phyloP scores from a whole-genome alignment of 64 coral and sea anemone species.

The Pachyseris speciosa region DNA sequence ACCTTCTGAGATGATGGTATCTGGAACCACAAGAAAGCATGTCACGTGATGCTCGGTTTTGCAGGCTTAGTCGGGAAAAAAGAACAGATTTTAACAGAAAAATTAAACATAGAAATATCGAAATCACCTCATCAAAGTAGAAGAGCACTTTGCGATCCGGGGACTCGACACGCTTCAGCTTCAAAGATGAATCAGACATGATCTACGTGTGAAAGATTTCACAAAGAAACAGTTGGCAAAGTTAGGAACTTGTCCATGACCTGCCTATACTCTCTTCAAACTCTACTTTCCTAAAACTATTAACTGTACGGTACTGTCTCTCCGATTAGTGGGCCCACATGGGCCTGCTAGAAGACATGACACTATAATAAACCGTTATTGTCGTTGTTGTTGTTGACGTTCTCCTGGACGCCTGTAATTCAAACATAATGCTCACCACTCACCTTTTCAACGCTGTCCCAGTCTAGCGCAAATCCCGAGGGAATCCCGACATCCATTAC shows the following conservation, averaged over 20 bases:
- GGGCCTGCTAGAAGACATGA: too few relatives aligned
- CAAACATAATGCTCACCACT: not conserved
- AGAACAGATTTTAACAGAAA: too few relatives aligned
- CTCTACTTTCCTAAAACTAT: too few relatives aligned
- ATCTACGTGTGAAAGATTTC: constrained; percentile 33
- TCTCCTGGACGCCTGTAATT: too few relatives aligned
- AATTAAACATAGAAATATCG: not conserved
- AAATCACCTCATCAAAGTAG: constrained; percentile 92
- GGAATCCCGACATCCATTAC: constrained; percentile 89
- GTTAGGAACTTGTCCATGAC: too few relatives aligned
- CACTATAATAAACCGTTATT: too few relatives aligned
- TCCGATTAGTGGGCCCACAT: too few relatives aligned
- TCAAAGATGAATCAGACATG: constrained; percentile 52
- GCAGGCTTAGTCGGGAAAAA: too few relatives aligned
- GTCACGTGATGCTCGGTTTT: not conserved
- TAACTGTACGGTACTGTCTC: too few relatives aligned
- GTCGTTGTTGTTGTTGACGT: too few relatives aligned
- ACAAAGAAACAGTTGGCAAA: not conserved
- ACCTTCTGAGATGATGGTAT: constrained; percentile 60
- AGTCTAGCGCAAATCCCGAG: constrained; percentile 83
- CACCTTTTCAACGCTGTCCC: constrained; percentile 75
- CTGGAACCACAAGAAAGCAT: constrained; percentile 1
- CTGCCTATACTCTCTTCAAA: not conserved
- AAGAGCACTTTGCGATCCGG: constrained; percentile 81
- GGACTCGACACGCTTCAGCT: constrained; percentile 82